Conservation (phyloP, 2,113 vertebrate species). For the Gymnocephalus cernua region DNA sequence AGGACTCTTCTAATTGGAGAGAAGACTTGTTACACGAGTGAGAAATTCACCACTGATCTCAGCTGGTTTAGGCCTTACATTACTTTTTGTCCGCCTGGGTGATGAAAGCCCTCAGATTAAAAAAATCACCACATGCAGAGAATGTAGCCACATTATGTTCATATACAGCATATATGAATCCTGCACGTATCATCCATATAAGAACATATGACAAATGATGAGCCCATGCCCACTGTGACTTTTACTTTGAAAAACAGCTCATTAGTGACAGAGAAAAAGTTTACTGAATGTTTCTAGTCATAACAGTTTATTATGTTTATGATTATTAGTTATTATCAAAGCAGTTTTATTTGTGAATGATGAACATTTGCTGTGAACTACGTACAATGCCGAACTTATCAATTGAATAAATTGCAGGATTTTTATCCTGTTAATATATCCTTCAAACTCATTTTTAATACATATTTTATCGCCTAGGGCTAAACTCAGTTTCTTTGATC, state of each 20-base stretch:
- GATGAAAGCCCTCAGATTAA: conserved; percentile 36
- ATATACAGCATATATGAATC: conserved; percentile 35
- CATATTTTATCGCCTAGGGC: conserved; percentile 80
- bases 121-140: conserved; percentile 46
- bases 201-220: conserved; percentile 53
- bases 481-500: conserved; percentile 85
- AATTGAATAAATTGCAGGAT: conserved; percentile 82
- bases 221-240: conserved; percentile 52
- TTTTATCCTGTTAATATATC: conserved; percentile 83
- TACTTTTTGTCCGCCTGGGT: conserved; percentile 28
- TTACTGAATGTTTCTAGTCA: conserved; percentile 15
- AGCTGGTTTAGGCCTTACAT: conserved; percentile 28
- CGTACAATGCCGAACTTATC: conserved; percentile 74
- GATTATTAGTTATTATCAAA: conserved; percentile 52
- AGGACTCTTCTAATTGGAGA: conserved; percentile 19
- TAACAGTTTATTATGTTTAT: too few relatives aligned
- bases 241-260: conserved; percentile 74
- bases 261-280: conserved; percentile 65
- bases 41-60: conserved; percentile 35
- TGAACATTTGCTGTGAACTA: conserved; percentile 73
- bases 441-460: conserved; percentile 84
- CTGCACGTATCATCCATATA: conserved; percentile 26
- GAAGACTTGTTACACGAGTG: conserved; percentile 18
- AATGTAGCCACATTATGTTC: conserved; percentile 27
- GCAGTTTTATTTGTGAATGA: conserved; percentile 63